Base-by-base conservation (phyloP, 2,797 vertebrate genomes). In the Sitta carolinensis region DNA sequence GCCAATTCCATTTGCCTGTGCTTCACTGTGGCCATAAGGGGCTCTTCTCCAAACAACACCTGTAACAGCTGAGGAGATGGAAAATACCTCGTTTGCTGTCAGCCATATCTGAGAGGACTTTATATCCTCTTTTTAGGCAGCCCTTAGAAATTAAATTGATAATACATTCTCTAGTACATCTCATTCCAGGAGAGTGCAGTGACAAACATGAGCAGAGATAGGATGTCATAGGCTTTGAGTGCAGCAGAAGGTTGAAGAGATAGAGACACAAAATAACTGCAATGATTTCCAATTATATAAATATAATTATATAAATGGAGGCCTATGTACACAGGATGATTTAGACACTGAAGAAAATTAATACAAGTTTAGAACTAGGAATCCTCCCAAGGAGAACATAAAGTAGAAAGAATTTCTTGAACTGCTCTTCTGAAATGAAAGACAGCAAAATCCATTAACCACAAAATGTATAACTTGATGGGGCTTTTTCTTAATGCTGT, bases 381-480 rank as follows among this genome's bases (percentile, higher is more conserved):
- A 62, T 96, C 45, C 22, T 94, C 38, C 73, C 80, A 76, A 73
- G 70, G 74, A 95, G 51, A 76, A 55, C 26, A 69, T 73, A 94
- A 94, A 76, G 21, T 66, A 66, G 30, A 32, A 18, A 79, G 2
- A 10, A 66, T 79, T 93, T 95, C 76, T 90, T 84, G 48, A 93
- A 52, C 43, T 67, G 19, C 20, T 86, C 64, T 93, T 91, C 51
- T 82, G 59, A 93, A 88, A 86, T 69, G 69, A 94, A 95, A 62
- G 30, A n/a, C 29, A 86, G 55, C 51, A 95, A 78, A 91, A 57
- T 42, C 51, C 16, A 29, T 67, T 84, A 90, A 81, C 51, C 43
- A 69, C 40, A 94, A 88, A 84, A 89, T 82, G 48, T 59, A 32
- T 59, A 94, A 90, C 57, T 27, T 70, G 36, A 42, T 48, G 34